A percentile compares a stretch with the other conserved stretches of the same genome.
These are phyloP conservation scores for Pristionchus maxplancki DNA, from an alignment of 2,888 invertebrate species.

Conservation along the genomic window DNA sequence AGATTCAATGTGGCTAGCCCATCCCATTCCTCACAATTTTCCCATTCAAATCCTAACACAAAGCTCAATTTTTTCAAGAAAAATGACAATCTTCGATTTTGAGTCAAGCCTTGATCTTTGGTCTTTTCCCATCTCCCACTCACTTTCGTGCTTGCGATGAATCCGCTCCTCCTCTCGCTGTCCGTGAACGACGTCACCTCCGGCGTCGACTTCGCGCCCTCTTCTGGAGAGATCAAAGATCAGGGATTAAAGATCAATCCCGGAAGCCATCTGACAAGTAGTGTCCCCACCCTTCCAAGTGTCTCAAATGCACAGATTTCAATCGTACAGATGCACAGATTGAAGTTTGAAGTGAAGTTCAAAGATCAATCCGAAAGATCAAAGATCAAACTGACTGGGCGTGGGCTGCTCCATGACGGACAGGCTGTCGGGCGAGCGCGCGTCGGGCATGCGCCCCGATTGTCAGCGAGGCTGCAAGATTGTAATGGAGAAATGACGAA, in stretches of 20 bases:
- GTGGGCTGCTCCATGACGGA: not conserved
- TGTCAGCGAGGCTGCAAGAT: not conserved
- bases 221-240: not conserved
- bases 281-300: too few species aligned
- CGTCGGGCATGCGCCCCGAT: not conserved
- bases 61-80: not conserved
- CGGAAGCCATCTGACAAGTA: too few species aligned
- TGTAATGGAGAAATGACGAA: not conserved
- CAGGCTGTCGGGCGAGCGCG: not conserved
- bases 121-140: not conserved
- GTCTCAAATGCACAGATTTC: too few species aligned
- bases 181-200: not conserved
- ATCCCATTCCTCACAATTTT: not conserved
- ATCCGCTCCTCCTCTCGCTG: slow-evolving; percentile 44
- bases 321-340: too few species aligned
- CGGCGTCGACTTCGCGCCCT: not conserved
- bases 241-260: not conserved
- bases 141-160: slow-evolving; percentile 40
- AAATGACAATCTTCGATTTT: too few species aligned
- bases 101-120: not conserved
- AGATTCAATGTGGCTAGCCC: too few species aligned
- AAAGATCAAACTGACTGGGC: slow-evolving; percentile 10
- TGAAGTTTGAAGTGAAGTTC: too few species aligned
- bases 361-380: not conserved
- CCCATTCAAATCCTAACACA: not conserved